Evolutionary conservation across 2,113 vertebrate species (phyloP), one percentile per base, ranked within the genome.

Genomic region (Mesitornis unicolor): DNA sequence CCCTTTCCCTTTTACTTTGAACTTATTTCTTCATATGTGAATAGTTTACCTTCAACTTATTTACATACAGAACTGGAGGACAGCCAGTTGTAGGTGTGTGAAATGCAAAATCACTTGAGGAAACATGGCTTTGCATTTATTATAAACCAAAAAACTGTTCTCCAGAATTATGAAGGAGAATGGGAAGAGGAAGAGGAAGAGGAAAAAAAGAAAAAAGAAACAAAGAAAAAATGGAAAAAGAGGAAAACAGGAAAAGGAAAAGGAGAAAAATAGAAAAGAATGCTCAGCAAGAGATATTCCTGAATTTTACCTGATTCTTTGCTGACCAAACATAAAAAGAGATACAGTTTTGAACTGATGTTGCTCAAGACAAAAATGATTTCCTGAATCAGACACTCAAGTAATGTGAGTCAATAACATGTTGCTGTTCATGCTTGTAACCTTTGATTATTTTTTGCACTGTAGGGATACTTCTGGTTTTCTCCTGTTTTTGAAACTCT

Each of bases 181-280:
- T 9, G 7, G 12, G 7, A 40, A 74, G 3, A 11, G 10, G 7
- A 68, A 26, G 26, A 9, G 5, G 6, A 40, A 43, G 9, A 19
- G 7, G 4, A 45, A 48, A 3, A 28, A 53, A 64, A 18, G 6
- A 13, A 57, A 38, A 57, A 12, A 15, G 0, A 2, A 3, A 4
- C 4, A 47, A 80, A 45, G 6, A 26, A 38, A 26, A 33, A 28
- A 28, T 7, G 7, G 29, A 20, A 26, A 7, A 3, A 13, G 2
- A 10, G 18, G 21, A 13, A 22, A 21, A 14, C n/a, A 4, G 5
- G 1, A 3, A 24, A 42, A 3, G 3, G 51, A 53, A 64, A 40
- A 4, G 15, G 20, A 40, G 8, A 26, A 53, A 47, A 65, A n/a
- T 4, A 25, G 7, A 69, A n/a, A 60, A 15, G 13, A 84, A 59